Evolutionary conservation across 2,113 vertebrate species (phyloP).

Genomic region (Thamnaconus septentrionalis): DNA sequence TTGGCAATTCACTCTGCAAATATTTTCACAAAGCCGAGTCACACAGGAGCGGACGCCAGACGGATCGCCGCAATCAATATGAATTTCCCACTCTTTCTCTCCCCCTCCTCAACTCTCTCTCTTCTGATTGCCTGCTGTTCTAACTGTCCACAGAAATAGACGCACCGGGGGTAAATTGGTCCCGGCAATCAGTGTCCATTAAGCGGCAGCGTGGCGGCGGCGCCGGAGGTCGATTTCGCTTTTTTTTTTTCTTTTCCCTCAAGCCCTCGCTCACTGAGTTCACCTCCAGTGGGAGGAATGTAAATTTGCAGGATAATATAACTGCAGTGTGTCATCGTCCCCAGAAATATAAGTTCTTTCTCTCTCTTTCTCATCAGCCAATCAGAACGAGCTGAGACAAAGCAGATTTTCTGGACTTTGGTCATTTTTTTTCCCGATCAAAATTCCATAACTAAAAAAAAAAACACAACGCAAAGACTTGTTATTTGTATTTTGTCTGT

Average conservation of each 20-base stretch:
- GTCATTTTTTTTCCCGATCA: no score
- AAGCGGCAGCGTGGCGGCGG: not conserved
- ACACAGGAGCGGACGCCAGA: conserved; percentile 8
- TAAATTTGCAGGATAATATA: conserved; percentile 16
- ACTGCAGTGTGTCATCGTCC: not conserved
- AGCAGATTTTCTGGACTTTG: no score
- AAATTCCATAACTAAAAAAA: no score
- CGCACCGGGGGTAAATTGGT: conserved; percentile 32
- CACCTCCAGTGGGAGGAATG: conserved; percentile 7
- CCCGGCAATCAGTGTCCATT: conserved; percentile 47
- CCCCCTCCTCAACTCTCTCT: not conserved
- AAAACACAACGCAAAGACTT: no score
- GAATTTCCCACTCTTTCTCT: conserved; percentile 15
- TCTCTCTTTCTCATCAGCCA: not conserved
- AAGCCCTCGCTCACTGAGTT: conserved; percentile 4
- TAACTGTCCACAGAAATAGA: conserved; percentile 1
- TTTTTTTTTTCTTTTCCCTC: not conserved
- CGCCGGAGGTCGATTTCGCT: not conserved
- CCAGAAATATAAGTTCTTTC: not conserved
- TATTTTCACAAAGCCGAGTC: conserved; percentile 39
- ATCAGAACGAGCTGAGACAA: no score
- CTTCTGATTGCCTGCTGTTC: conserved; percentile 17
- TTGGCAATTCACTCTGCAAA: conserved; percentile 33
- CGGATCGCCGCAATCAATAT: conserved; percentile 49
- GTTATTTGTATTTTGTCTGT: no score